phyloP scores from a whole-genome alignment of 2,888 invertebrate genomes.

The Portevinia maculata region DNA sequence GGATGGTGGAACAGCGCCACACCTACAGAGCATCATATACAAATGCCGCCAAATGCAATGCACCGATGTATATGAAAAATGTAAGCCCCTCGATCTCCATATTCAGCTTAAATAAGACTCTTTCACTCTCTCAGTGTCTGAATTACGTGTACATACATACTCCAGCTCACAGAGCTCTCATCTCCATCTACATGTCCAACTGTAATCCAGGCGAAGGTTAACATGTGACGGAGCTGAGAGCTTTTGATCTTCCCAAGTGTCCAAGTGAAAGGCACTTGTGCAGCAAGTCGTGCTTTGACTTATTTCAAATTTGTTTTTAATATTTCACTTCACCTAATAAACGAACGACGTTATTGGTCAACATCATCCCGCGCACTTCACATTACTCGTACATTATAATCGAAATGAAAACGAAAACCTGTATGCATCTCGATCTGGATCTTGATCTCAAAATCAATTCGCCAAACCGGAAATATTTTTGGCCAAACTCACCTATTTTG shows the following conservation, averaged over 20 bases:
- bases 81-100: constrained; percentile 6
- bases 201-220: constrained; percentile 53
- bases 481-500: constrained; percentile 62
- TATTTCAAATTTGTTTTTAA: neutral
- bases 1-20: constrained; percentile 18
- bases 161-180: no score
- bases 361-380: constrained; percentile 37
- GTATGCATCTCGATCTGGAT: constrained; percentile 19
- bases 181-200: constrained; percentile 11
- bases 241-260: constrained; percentile 48
- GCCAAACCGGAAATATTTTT: constrained; percentile 64
- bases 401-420: constrained; percentile 56
- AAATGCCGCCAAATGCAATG: neutral
- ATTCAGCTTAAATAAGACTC: neutral
- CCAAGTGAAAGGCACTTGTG: constrained; percentile 58
- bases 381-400: constrained; percentile 15
- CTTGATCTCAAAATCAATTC: constrained; percentile 21
- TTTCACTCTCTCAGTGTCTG: neutral
- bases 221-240: constrained; percentile 31
- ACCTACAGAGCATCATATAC: constrained; percentile 39
- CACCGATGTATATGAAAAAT: constrained; percentile 14
- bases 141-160: neutral
- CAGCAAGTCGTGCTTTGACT: constrained; percentile 18
- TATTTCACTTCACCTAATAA: constrained; percentile 48
- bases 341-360: constrained; percentile 5